Percentiles rank a stretch among this genome's conserved stretches.
Evolutionary conservation across 2,113 vertebrate species (phyloP).

Genomic region (Tringa solitaria): DNA sequence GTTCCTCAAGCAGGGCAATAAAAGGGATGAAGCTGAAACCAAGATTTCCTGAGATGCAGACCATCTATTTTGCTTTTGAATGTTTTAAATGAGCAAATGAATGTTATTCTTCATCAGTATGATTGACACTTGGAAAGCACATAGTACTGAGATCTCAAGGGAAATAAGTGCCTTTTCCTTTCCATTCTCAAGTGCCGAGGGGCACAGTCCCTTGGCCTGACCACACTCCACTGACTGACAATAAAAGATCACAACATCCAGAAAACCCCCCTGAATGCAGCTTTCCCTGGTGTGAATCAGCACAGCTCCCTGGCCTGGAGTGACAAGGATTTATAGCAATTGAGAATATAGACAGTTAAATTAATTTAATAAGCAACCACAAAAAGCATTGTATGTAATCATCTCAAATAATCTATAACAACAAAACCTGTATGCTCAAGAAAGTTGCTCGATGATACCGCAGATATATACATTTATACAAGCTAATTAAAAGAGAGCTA

Average conservation of each 20-base stretch:
- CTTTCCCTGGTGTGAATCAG: neutral
- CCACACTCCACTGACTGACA: neutral
- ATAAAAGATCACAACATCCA: neutral
- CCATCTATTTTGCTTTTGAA: neutral
- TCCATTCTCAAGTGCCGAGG: neutral
- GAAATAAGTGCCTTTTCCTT: neutral
- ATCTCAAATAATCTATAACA: conserved; percentile 42
- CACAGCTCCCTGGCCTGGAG: neutral
- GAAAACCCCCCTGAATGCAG: neutral
- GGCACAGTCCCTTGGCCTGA: neutral
- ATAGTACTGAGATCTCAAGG: neutral
- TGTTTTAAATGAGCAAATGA: neutral
- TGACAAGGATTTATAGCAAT: conserved; percentile 1
- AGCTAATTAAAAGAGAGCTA: conserved; percentile 48
- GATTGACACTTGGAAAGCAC: neutral
- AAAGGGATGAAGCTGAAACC: neutral
- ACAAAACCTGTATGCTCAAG: conserved; percentile 9
- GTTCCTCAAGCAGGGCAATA: neutral
- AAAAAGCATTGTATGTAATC: conserved; percentile 8
- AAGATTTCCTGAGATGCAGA: neutral
- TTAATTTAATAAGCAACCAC: conserved; percentile 25
- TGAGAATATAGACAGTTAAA: neutral
- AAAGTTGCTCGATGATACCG: conserved; percentile 31
- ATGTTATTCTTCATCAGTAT: neutral
- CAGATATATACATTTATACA: conserved; percentile 43